Percentiles rank a stretch among this genome's conserved stretches.
These are phyloP conservation scores for Ips typographus DNA, from an alignment of 1,140 invertebrate genomes.

Conservation along the genomic window DNA sequence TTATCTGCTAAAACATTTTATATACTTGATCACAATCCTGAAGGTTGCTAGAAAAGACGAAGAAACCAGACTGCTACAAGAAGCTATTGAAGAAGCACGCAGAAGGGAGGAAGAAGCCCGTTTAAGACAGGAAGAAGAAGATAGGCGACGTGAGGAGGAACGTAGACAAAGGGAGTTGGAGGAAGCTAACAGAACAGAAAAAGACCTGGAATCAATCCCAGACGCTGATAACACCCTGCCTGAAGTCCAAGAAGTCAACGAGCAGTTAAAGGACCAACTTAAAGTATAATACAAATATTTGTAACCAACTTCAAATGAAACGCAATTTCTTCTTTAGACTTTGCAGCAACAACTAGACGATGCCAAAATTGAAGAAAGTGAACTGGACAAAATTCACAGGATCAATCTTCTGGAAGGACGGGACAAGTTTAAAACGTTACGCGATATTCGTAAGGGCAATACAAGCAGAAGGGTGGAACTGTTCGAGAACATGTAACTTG, in stretches of 20 bases:
- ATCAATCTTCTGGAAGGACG: constrained; percentile 47
- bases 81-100: constrained; percentile 60
- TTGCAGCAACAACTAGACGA: constrained; percentile 41
- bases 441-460: constrained; percentile 49
- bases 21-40: background rate
- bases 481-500: constrained; percentile 49
- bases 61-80: constrained; percentile 83
- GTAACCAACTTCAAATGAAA: background rate
- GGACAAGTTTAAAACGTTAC: constrained; percentile 50
- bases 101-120: constrained; percentile 34
- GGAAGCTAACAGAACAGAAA: constrained; percentile 26
- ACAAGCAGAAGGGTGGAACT: constrained; percentile 48
- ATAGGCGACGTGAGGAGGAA: constrained; percentile 39
- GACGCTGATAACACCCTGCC: constrained; percentile 45
- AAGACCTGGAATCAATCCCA: constrained; percentile 45
- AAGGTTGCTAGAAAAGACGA: constrained; percentile 86
- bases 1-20: constrained; percentile 48
- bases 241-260: constrained; percentile 45
- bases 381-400: constrained; percentile 49
- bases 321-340: constrained; percentile 25
- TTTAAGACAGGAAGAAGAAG: constrained; percentile 34
- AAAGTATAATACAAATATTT: constrained; percentile 36
- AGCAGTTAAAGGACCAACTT: constrained; percentile 45
- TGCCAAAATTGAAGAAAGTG: constrained; percentile 45
- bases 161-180: constrained; percentile 28